phyloP scores from a whole-genome alignment of 2,888 invertebrate species.

The Zele albiditarsus region DNA sequence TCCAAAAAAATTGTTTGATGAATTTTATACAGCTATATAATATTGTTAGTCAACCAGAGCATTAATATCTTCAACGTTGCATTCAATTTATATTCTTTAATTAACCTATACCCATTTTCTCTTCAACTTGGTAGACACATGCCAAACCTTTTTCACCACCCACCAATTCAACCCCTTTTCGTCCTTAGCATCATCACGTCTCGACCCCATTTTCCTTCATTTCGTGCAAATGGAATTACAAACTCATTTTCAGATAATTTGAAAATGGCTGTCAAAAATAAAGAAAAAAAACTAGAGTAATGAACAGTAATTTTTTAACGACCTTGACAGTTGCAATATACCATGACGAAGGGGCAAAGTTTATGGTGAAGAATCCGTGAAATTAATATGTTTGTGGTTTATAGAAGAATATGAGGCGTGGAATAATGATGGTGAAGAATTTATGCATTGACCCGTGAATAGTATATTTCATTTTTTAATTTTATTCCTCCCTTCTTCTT shows the following conservation, averaged over 20 bases:
- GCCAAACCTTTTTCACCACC: conserved; percentile 15
- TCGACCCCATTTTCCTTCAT: neutral
- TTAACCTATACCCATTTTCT: neutral
- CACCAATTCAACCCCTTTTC: neutral
- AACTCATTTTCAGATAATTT: neutral
- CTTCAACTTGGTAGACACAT: neutral
- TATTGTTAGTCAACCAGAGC: neutral
- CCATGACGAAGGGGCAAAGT: neutral
- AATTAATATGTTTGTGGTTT: neutral
- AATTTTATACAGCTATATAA: neutral
- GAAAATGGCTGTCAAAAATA: neutral
- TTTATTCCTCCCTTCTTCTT: neutral
- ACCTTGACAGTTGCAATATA: neutral
- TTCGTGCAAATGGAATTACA: neutral
- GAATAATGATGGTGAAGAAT: neutral
- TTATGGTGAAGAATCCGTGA: neutral
- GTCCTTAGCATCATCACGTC: too few species aligned
- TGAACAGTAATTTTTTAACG: neutral
- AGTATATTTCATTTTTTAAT: neutral
- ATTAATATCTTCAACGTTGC: neutral
- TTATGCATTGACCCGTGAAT: neutral
- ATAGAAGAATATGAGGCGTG: neutral
- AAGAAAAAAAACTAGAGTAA: neutral
- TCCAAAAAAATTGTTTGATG: neutral
- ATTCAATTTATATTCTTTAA: conserved; percentile 23